Evolutionary conservation across 2,797 vertebrate species (phyloP).

Genomic region (Spinus pinus): DNA sequence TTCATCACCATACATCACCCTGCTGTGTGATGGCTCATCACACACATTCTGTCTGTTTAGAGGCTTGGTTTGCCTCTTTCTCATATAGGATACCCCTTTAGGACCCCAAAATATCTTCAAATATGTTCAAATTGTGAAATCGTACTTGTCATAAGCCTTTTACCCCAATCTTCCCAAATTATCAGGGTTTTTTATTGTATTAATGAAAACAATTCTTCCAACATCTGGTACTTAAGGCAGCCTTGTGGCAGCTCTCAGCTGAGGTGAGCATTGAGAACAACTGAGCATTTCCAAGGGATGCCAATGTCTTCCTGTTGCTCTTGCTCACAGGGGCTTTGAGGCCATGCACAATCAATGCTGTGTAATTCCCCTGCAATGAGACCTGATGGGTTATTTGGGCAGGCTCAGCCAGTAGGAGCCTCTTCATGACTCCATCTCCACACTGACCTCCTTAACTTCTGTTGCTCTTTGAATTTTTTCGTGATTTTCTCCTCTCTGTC

Average conservation of each 20-base stretch:
- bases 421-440: background rate
- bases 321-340: background rate
- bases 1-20: background rate
- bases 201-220: background rate
- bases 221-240: background rate
- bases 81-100: fast-evolving
- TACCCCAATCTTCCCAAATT: background rate
- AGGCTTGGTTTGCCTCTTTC: background rate
- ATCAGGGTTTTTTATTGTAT: background rate
- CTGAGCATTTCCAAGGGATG: background rate
- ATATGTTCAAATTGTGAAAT: background rate
- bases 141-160: background rate
- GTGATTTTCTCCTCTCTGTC: background rate
- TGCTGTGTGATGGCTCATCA: background rate
- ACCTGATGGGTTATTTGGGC: background rate
- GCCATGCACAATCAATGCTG: background rate
- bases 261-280: background rate
- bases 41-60: no score
- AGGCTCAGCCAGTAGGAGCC: background rate
- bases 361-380: background rate
- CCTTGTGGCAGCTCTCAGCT: background rate
- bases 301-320: background rate
- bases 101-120: background rate
- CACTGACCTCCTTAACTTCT: background rate
- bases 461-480: background rate